Conservation (phyloP, 2,113 vertebrate species). For the Zosterops borbonicus region DNA sequence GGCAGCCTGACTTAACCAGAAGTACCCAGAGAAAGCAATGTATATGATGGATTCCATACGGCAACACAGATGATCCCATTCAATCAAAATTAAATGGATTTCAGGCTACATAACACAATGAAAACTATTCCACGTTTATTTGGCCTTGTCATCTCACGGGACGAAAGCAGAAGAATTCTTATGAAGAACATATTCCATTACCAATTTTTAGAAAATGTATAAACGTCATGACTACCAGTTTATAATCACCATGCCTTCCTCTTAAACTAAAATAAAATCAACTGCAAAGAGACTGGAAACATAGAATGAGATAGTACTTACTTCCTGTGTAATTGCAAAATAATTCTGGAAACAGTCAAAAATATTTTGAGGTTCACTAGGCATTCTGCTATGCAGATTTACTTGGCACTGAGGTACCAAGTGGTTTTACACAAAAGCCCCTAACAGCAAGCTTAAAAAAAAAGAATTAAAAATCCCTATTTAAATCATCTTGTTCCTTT, state of each 20-base stretch:
- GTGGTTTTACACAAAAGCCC: not conserved
- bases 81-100: not conserved
- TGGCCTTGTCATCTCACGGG: not conserved
- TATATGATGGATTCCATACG: not conserved
- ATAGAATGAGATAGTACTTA: not conserved
- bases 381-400: not conserved
- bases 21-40: not conserved
- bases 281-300: not conserved
- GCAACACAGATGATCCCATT: not conserved
- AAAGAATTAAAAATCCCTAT: not conserved
- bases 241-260: not conserved
- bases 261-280: not conserved
- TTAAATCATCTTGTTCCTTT: conserved; percentile 28
- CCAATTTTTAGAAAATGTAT: not conserved
- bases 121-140: not conserved
- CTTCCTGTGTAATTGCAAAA: not conserved
- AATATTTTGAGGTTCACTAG: not conserved
- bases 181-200: not conserved
- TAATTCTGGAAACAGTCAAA: not conserved
- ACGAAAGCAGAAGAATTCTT: not conserved
- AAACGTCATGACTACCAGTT: not conserved
- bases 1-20: not conserved
- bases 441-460: not conserved
- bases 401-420: not conserved
- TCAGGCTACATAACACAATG: not conserved